Conservation (phyloP, 2,888 invertebrate species). For the Caenorhabditis sp. region DNA sequence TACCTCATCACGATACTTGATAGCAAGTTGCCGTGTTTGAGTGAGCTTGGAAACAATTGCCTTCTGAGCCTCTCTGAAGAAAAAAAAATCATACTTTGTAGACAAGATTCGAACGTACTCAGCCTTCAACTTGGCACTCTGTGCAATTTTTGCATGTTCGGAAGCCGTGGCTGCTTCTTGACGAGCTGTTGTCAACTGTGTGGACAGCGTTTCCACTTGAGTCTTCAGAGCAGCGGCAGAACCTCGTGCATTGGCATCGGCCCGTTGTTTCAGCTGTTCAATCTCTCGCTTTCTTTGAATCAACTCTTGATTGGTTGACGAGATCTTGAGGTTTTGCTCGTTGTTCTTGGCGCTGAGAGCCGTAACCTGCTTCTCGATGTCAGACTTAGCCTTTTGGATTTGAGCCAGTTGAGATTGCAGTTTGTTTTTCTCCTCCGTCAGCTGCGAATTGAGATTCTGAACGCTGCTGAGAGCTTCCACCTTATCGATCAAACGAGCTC, state of each 20-base stretch:
- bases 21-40: slow-evolving; percentile 55
- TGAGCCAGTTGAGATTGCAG: slow-evolving; percentile 27
- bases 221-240: slow-evolving; percentile 4
- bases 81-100: neutral
- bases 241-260: slow-evolving; percentile 16
- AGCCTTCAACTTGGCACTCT: slow-evolving; percentile 8
- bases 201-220: slow-evolving; percentile 36
- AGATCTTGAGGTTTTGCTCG: slow-evolving; percentile 34
- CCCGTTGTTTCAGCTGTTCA: slow-evolving; percentile 43
- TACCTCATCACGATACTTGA: slow-evolving; percentile 59
- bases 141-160: slow-evolving; percentile 5
- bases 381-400: slow-evolving; percentile 37
- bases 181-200: slow-evolving; percentile 15
- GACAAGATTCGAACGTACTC: slow-evolving; percentile 16
- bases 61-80: slow-evolving; percentile 7
- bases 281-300: slow-evolving; percentile 43
- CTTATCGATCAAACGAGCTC: slow-evolving; percentile 52
- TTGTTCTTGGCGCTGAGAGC: slow-evolving; percentile 19
- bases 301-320: slow-evolving; percentile 24
- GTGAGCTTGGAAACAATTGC: slow-evolving; percentile 17
- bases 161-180: slow-evolving; percentile 23
- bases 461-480: slow-evolving; percentile 42
- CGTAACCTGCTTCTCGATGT: slow-evolving; percentile 10
- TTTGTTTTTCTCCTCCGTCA: slow-evolving; percentile 44
- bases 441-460: slow-evolving; percentile 43